A percentile compares a stretch with the other conserved stretches of the same genome.
Evolutionary conservation across 2,888 invertebrate species (phyloP).

Genomic region (Busseola fusca): DNA sequence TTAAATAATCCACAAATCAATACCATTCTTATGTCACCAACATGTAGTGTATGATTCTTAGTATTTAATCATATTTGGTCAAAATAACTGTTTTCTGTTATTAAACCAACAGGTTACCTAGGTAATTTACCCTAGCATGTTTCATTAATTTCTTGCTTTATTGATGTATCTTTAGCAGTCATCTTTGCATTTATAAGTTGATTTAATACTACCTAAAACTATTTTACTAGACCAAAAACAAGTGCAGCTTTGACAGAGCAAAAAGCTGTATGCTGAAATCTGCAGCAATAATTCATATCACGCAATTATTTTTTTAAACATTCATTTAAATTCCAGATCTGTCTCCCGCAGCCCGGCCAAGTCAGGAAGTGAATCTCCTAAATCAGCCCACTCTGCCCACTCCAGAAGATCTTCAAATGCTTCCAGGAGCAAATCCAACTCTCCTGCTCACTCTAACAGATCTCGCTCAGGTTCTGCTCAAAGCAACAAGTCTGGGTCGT

Average conservation of each 20-base stretch:
- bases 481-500: conserved; percentile 85
- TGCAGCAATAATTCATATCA: no score
- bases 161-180: no score
- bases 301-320: neutral
- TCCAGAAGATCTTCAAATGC: conserved; percentile 81
- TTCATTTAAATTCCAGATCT: conserved; percentile 73
- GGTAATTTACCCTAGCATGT: neutral
- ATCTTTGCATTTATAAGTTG: neutral
- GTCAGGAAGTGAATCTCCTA: conserved; percentile 84
- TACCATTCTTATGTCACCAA: neutral
- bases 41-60: no score
- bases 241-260: no score
- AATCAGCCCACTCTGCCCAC: conserved; percentile 76
- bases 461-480: conserved; percentile 79
- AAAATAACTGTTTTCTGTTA: neutral
- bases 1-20: neutral
- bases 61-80: neutral
- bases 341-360: conserved; percentile 80
- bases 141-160: neutral
- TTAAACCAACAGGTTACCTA: neutral
- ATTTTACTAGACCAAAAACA: no score
- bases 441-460: conserved; percentile 80
- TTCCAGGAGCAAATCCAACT: conserved; percentile 84
- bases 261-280: no score
- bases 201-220: no score